Base-by-base conservation (phyloP, 2,888 invertebrate genomes). In the Rhorus exstirpatorius region DNA sequence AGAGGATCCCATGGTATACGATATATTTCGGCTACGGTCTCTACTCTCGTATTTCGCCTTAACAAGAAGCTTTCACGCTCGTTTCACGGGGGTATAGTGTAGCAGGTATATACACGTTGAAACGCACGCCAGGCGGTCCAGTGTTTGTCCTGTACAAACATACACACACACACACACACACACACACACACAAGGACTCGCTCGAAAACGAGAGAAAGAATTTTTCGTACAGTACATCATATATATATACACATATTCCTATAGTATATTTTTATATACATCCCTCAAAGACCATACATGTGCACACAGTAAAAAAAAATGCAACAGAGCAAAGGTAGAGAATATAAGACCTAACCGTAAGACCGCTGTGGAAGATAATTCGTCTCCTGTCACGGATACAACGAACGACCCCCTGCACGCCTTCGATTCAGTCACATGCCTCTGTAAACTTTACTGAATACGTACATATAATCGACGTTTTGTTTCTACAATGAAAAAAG, bases 41-140 rank as follows among this genome's bases (percentile, higher is more conserved):
- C 24, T 74, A 74, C 26, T 74, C 74, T 85, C 81, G 85, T 84
- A 83, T 84, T 84, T 84, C 81, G 83, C 68, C 77, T 63, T 85
- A 84, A 85, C 84, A 85, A 85, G 85, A 84, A 77, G 83, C 81
- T 84, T 85, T 85, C 85, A 84, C 85, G 85, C 84, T 85, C 82
- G 84, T 83, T 85, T 84, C 81, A 85, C 74, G 83, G 84, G 65
- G 79, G 72, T 83, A 80, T 81, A 60, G 79, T 61, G 63, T 53
- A 41, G 72, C 63, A 72, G 74, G 74, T 74, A 74, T 74, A 55
- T 4, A 38, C 19, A 24, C 61, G 44, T 61, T 53, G 38, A 58
- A 63, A n/a, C n/a, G n/a, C 38, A 12, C 74, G 49, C 53, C 84
- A 70, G 84, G 84, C 74, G 83, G 85, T 84, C 84, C 84, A 61